These are phyloP conservation scores for Phorcus lineatus DNA, from an alignment of 2,888 invertebrate genomes.

Conservation along the genomic window DNA sequence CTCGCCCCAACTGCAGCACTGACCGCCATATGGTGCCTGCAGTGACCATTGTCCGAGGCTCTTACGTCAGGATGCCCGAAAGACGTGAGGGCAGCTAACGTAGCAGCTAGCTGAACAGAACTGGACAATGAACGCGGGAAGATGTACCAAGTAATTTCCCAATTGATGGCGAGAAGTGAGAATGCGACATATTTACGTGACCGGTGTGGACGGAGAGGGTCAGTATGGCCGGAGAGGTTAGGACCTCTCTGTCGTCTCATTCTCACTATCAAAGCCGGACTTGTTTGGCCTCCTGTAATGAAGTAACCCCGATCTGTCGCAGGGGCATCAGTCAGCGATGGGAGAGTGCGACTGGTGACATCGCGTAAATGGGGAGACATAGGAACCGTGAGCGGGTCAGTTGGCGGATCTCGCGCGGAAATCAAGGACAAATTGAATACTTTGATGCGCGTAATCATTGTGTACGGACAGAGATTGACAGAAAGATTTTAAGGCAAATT, in stretches of 20 bases:
- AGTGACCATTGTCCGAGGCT: neutral
- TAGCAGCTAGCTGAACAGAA: conserved; percentile 7
- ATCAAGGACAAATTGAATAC: neutral
- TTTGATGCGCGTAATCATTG: neutral
- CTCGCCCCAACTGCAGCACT: neutral
- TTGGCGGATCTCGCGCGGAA: neutral
- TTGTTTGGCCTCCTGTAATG: neutral
- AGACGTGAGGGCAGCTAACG: neutral
- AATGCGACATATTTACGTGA: neutral
- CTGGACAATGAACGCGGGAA: neutral
- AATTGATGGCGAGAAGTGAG: neutral
- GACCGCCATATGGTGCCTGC: neutral
- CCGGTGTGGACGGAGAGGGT: neutral
- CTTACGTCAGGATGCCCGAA: neutral
- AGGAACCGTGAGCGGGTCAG: neutral
- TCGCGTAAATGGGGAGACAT: neutral
- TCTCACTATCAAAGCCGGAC: neutral
- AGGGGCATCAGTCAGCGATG: neutral
- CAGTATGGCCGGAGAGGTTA: neutral
- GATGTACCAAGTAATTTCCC: neutral
- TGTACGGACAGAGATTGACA: neutral
- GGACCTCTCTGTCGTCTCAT: neutral
- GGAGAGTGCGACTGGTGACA: neutral
- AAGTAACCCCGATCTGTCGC: conserved; percentile 9
- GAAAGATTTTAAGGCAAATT: no score